Evolutionary conservation across 2,888 invertebrate genomes (phyloP), one percentile per base, ranked within the genome.

Genomic region (Lysandra coridon): DNA sequence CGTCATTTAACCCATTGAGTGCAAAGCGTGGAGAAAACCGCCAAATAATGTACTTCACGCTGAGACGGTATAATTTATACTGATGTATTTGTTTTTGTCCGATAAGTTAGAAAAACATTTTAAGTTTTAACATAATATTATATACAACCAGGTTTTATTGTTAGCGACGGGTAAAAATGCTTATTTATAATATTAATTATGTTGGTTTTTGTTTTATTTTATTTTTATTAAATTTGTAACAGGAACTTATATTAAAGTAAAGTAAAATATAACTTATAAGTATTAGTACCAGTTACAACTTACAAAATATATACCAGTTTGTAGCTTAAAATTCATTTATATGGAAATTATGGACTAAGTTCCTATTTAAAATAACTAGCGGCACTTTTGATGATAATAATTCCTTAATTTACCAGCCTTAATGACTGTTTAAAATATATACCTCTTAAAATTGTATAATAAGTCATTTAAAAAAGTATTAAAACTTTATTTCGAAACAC

Each of bases 401-500:
- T 64, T 12, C 30, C 12, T 64, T 23, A 64, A 64, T 64, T 64
- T 23, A 64, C 64, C 30, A 23, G 30, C 12, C 30, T 30, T 64
- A 64, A 30, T 64, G 64, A 10, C 64, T 4, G 30, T 64, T 64
- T 64, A n/a, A 23, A 64, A 23, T 23, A 64, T 64, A 60, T 6
- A 60, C 6, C n/a, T 60, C 23, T 62, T 62, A 30, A 64, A 64
- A 30, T 64, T 64, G 64, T 64, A 30, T 30, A 64, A 30, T 64
- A 30, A 64, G 64, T 30, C 2, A 64, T 64, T 30, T 12, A 30
- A 12, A 30, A 2, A 64, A 12, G 64, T 30, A 64, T 30, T 30
- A 30, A 64, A 64, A 64, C 64, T 64, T 64, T 64, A 64, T 64
- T 64, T 64, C 64, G 23, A 64, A 64, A 64, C 64, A 30, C 4